These are phyloP conservation scores for Eledona agricola DNA, from an alignment of 2,888 invertebrate species.

Conservation along the genomic window DNA sequence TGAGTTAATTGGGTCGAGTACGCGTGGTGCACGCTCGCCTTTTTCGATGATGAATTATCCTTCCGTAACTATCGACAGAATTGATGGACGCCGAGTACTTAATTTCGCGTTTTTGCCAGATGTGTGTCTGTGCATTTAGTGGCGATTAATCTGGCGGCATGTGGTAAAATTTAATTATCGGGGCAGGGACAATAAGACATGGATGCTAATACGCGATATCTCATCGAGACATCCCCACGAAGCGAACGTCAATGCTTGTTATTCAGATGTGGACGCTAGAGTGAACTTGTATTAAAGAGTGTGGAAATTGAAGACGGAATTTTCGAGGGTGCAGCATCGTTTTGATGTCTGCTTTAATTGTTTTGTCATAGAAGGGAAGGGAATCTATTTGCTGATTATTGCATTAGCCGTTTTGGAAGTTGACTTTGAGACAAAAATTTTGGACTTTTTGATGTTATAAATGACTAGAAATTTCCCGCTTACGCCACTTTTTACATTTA, in stretches of 20 bases:
- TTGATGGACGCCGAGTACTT: constrained; percentile 33
- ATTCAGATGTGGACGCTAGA: constrained; percentile 21
- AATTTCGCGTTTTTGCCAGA: constrained; percentile 28
- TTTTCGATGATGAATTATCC: constrained; percentile 36
- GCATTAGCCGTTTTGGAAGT: too few species aligned
- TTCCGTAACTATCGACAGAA: constrained; percentile 28
- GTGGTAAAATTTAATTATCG: constrained; percentile 24
- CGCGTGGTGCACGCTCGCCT: too few species aligned
- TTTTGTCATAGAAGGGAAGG: too few species aligned
- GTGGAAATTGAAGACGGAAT: too few species aligned
- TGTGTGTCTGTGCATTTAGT: constrained; percentile 6
- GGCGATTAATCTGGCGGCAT: constrained; percentile 5
- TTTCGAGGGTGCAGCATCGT: too few species aligned
- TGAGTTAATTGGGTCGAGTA: constrained; percentile 25
- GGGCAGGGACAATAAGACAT: constrained; percentile 21
- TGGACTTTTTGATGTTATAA: too few species aligned
- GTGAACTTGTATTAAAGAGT: constrained; percentile 23
- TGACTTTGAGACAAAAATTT: too few species aligned
- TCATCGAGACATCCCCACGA: constrained; percentile 4
- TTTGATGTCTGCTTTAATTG: too few species aligned
- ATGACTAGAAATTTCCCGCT: too few species aligned
- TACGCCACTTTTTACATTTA: too few species aligned
- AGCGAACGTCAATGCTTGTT: constrained; percentile 29
- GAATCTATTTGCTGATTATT: too few species aligned
- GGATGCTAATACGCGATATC: constrained; percentile 15